These are phyloP conservation scores for Pterois miles DNA, from an alignment of 2,797 vertebrate species.

Conservation along the genomic window DNA sequence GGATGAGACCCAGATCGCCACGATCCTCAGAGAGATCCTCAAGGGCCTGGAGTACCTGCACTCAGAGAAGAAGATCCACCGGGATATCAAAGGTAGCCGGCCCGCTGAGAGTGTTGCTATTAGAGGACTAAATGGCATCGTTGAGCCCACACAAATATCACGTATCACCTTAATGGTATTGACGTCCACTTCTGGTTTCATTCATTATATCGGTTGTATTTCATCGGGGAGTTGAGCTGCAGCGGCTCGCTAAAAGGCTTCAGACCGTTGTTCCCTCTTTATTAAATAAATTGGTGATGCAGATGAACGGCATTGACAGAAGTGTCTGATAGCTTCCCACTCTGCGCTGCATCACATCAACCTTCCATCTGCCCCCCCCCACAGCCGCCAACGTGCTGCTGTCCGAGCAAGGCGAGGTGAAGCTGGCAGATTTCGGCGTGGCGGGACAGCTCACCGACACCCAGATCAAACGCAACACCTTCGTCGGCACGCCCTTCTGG, in stretches of 20 bases:
- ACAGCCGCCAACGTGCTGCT: constrained; percentile 91
- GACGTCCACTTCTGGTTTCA: constrained; percentile 35
- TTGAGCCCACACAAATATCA: constrained; percentile 42
- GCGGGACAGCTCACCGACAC: constrained; percentile 98
- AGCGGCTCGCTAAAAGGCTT: constrained; percentile 39
- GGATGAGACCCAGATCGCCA: constrained; percentile 98
- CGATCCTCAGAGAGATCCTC: constrained; percentile 96
- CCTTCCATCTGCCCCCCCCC: not conserved
- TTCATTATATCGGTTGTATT: constrained; percentile 34
- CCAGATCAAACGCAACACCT: constrained; percentile 98
- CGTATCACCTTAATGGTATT: constrained; percentile 46
- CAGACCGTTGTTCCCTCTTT: constrained; percentile 29
- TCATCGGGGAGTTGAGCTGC: constrained; percentile 21
- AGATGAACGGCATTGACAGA: constrained; percentile 17
- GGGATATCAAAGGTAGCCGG: constrained; percentile 95
- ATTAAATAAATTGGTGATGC: constrained; percentile 26
- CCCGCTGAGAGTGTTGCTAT: not conserved
- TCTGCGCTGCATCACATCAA: not conserved
- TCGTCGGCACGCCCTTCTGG: constrained; percentile 98
- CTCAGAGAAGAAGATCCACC: constrained; percentile 99
- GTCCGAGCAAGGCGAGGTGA: constrained; percentile 98
- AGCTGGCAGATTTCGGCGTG: constrained; percentile 97
- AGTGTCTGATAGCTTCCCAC: not conserved
- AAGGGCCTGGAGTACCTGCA: constrained; percentile 99
- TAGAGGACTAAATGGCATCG: constrained; percentile 19